Conservation (phyloP, 2,888 invertebrate genomes). For the Onchidella celtica region DNA sequence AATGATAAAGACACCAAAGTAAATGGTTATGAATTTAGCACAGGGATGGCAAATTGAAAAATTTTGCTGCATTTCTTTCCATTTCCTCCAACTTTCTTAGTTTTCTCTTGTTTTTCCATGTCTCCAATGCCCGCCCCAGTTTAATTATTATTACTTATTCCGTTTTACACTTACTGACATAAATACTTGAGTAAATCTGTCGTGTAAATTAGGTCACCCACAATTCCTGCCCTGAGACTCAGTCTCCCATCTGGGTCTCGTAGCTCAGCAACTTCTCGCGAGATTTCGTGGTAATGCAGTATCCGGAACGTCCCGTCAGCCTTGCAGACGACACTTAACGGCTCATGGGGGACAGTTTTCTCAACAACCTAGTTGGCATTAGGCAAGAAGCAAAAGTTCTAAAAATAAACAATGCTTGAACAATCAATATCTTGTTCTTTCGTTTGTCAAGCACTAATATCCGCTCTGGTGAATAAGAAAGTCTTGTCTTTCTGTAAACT, state of each 20-base stretch:
- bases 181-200: conserved; percentile 90
- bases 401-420: not conserved
- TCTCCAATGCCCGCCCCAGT: no score
- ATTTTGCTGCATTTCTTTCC: no score
- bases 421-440: not conserved
- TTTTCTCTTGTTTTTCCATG: no score
- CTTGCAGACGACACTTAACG: conserved; percentile 97
- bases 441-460: no score
- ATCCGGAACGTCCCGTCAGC: conserved; percentile 92
- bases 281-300: conserved; percentile 98
- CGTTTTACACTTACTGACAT: conserved; percentile 84
- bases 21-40: no score
- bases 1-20: no score
- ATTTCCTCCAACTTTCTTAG: no score
- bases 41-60: no score
- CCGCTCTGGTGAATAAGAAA: no score
- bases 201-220: conserved; percentile 98
- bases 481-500: no score
- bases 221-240: conserved; percentile 96
- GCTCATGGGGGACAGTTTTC: conserved; percentile 93
- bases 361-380: conserved; percentile 86
- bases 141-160: no score
- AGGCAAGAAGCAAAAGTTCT: conserved; percentile 15
- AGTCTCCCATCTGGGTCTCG: conserved; percentile 88
- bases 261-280: conserved; percentile 90